Evolutionary conservation across 2,888 invertebrate species (phyloP).

Genomic region (Brenthis hecate): DNA sequence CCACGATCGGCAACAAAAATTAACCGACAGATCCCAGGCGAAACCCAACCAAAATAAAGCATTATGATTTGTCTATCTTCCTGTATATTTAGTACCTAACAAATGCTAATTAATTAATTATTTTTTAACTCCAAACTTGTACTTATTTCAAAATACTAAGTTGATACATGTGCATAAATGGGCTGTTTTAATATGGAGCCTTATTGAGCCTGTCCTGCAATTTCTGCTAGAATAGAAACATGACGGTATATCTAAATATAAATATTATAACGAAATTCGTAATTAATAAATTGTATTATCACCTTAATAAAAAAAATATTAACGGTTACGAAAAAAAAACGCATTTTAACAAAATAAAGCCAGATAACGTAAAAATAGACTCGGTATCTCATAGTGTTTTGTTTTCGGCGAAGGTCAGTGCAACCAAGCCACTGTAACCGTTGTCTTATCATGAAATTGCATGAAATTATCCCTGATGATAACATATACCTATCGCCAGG

Average conservation of each 20-base stretch:
- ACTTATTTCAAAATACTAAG: no score
- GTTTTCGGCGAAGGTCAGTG: slow-evolving; percentile 51
- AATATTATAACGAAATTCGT: not conserved
- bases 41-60: no score
- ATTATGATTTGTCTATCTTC: no score
- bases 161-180: no score
- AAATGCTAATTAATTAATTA: no score
- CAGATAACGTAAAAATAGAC: slow-evolving; percentile 7
- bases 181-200: no score
- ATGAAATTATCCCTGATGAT: slow-evolving; percentile 59
- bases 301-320: not conserved
- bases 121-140: no score
- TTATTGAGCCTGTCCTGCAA: no score
- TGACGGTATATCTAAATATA: not conserved
- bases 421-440: slow-evolving; percentile 54
- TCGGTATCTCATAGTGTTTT: slow-evolving; percentile 29
- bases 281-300: not conserved
- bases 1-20: no score
- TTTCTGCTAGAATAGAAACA: no score
- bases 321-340: slow-evolving; percentile 5
- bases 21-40: no score
- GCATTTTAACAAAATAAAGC: slow-evolving; percentile 4
- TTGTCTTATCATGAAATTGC: slow-evolving; percentile 59
- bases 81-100: no score
- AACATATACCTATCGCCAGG: slow-evolving; percentile 52